These are phyloP conservation scores for Turritopsis dohrnii DNA, from an alignment of 30 jellyfish, hydroid and myxozoan species.

Conservation along the genomic window DNA sequence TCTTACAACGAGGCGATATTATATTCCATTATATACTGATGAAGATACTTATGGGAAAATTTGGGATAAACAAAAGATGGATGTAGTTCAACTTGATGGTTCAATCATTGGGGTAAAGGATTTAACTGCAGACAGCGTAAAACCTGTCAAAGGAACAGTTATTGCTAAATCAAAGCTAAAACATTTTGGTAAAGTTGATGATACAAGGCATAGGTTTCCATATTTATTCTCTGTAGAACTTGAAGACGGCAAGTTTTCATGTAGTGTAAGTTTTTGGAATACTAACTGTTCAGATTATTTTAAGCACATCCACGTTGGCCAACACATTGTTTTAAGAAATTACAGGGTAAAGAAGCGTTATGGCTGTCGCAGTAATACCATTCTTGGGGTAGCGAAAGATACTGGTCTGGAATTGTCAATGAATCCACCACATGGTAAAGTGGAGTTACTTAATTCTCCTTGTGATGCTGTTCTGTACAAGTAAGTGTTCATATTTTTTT, in stretches of 20 bases:
- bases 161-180: constrained; percentile 20
- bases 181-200: constrained; percentile 7
- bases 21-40: constrained; percentile 8
- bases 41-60: constrained; percentile 18
- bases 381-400: background rate
- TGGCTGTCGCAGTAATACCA: constrained; percentile 9
- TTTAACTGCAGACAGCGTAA: background rate
- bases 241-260: constrained; percentile 1
- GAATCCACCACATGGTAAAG: constrained; percentile 17
- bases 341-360: constrained; percentile 1
- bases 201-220: background rate
- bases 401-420: constrained; percentile 17
- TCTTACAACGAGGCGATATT: background rate
- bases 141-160: constrained; percentile 24
- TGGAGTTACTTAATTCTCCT: background rate
- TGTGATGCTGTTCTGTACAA: background rate
- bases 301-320: constrained; percentile 24
- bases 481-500: background rate
- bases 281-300: constrained; percentile 4
- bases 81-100: background rate
- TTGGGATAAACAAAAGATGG: background rate
- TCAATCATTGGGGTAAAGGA: background rate
- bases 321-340: constrained; percentile 5
- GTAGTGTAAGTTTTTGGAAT: constrained; percentile 28
- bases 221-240: constrained; percentile 14